Base-by-base conservation (phyloP, 2,888 invertebrate genomes). In the Lycophotia porphyrea region DNA sequence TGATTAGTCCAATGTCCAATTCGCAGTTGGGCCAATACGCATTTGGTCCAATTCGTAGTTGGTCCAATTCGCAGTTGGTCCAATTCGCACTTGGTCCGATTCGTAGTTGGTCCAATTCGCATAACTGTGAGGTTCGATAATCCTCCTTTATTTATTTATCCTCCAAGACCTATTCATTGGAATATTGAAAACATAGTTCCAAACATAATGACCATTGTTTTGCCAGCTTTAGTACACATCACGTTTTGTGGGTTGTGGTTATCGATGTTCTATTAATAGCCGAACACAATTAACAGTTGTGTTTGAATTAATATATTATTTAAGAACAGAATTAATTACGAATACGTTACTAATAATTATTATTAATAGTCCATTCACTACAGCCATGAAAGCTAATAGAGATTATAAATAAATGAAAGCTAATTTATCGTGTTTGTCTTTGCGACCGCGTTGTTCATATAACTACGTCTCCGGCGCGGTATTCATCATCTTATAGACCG, bases 221-320 rank as follows among this genome's bases (percentile, higher is more conserved):
- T 44, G 9, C 72, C 7, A 49, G 11, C 8, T n/a, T 24, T 2
- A 58, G 39, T 36, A 34, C 47, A 67, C 44, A 80, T 58, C 49
- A 36, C 31, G 21, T 5, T 8, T 55, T n/a, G 44, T 13, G 73
- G 34, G 0, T 64, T 72, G 73, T 24, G 77, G 27, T 64, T 64
- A 61, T 52, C 21, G 70, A 70, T 8, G 34, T 61, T 52, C 78
- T 78, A 60, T 76, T 70, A 76, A 36, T 34, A 49, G 15, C 69
- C 39, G 63, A 2, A 34, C 39, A n/a, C 34, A 42, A 80, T 80
- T 34, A 55, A 72, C 31, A 49, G 15, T 47, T 58, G 34, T 36
- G 39, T 72, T 42, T 64, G 39, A 64, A 58, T 78, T 52, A 15
- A 31, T 47, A n/a, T 44, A 47, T 47, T 27, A 42, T 72, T 47